Conservation (phyloP, 1,140 invertebrate species). For the Branchinecta lynchi region DNA sequence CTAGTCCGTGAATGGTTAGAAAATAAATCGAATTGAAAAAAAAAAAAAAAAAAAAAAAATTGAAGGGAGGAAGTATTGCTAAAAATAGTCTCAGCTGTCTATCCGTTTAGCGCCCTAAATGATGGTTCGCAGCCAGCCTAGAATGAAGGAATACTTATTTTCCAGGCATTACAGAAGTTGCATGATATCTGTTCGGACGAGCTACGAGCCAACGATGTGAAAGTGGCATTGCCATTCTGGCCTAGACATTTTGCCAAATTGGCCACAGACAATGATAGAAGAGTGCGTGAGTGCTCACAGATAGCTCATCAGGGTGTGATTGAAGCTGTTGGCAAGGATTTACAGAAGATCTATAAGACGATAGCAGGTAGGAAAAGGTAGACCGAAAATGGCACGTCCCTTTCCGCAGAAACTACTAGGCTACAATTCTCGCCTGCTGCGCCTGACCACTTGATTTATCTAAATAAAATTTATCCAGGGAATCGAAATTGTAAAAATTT, state of each 20-base stretch:
- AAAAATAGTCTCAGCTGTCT: not conserved
- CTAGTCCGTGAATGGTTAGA: too few relatives aligned
- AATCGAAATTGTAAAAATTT: too few relatives aligned
- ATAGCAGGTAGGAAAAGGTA: not conserved
- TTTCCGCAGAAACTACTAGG: too few relatives aligned
- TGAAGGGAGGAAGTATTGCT: too few relatives aligned
- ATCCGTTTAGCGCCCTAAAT: not conserved
- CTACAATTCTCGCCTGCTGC: too few relatives aligned
- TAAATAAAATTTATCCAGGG: too few relatives aligned
- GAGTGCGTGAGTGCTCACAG: slow-evolving; percentile 51
- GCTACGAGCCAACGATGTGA: slow-evolving; percentile 41
- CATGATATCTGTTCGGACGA: slow-evolving; percentile 41
- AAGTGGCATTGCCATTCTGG: slow-evolving; percentile 56
- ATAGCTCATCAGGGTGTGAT: slow-evolving; percentile 47
- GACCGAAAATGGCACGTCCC: too few relatives aligned
- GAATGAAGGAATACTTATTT: slow-evolving; percentile 19
- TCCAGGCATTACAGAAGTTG: slow-evolving; percentile 62
- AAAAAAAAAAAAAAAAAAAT: too few relatives aligned
- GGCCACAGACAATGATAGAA: slow-evolving; percentile 54
- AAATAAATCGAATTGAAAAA: too few relatives aligned
- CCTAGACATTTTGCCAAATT: slow-evolving; percentile 54
- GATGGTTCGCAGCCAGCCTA: not conserved
- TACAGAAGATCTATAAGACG: not conserved
- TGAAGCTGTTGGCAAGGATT: slow-evolving; percentile 34
- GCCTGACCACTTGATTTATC: too few relatives aligned